Percentiles rank a stretch among this genome's conserved stretches.
phyloP scores from a whole-genome alignment of 2,888 invertebrate species.

The Drosophila subquinaria region DNA sequence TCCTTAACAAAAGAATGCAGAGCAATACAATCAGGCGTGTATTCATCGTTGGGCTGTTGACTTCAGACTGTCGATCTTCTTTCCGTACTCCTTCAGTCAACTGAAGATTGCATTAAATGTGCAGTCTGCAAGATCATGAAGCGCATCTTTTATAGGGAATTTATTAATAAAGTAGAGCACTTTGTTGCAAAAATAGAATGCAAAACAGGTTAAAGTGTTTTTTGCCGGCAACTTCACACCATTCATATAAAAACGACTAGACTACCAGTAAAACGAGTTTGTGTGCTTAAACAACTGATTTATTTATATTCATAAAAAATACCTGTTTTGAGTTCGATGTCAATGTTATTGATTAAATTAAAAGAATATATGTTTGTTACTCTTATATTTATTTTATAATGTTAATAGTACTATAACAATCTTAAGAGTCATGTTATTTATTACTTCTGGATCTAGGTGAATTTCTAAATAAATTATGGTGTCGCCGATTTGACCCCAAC shows the following conservation, averaged over 20 bases:
- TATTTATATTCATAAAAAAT: neutral
- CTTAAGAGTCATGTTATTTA: neutral
- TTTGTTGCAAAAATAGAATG: neutral
- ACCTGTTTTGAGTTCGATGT: neutral
- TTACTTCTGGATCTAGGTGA: no score
- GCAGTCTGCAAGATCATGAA: neutral
- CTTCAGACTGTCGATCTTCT: neutral
- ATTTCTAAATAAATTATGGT: neutral
- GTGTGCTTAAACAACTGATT: neutral
- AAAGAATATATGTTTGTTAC: neutral
- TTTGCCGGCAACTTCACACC: neutral
- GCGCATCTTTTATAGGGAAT: neutral
- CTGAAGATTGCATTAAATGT: neutral
- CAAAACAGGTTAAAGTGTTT: neutral
- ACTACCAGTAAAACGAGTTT: neutral
- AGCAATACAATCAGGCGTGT: neutral
- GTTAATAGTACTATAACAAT: neutral
- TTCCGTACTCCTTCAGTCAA: neutral
- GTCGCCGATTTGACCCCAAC: neutral
- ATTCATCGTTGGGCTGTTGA: constrained; percentile 1
- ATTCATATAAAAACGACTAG: neutral
- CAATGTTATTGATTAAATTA: neutral
- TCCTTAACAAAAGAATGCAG: neutral
- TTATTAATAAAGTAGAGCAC: neutral
- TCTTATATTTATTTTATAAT: neutral